Base-by-base conservation (phyloP, 2,888 invertebrate genomes). In the Thereva unica region DNA sequence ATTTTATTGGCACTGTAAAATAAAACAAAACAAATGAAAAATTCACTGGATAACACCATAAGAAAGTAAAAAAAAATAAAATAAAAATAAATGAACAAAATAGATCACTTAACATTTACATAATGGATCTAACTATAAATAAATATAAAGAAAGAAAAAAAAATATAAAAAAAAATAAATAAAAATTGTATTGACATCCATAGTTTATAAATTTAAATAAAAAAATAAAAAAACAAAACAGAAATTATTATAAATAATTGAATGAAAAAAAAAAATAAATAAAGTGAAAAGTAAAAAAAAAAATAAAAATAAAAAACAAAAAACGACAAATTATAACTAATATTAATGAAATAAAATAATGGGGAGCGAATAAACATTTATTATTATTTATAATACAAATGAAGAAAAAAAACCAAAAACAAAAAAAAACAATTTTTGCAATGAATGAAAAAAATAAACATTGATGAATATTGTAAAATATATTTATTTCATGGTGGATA, bases 21-120 rank as follows among this genome's bases (percentile, higher is more conserved):
- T 50, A 38, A 49, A 59, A 50, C 23, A 35, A 23, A 47, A 38
- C 45, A 66, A 50, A 64, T 37, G 53, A 10, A 37, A 23, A 66
- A 66, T 59, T 66, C 66, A 66, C 66, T 66, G 66, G 66, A 66
- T 53, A 66, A 66, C 66, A 66, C 66, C 66, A 66, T 66, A 61
- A 50, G 42, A 41, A 70, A 35, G 57, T 42, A 59, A 66, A 52
- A 66, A 50, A 65, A 52, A 64, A n/a, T n/a, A n/a, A 53, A 37
- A 44, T 41, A 54, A 59, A 54, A 59, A 53, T 38, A 40, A 66
- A 54, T 59, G 38, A 12, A 54, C 23, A 23, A 23, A 23, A 23
- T 23, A 50, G 61, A 61, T 61, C 50, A 61, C 41, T 59, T 61
- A 61, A 59, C 50, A 61, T 61, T 61, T 61, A 61, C 61, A 61